Evolutionary conservation across 2,113 vertebrate species (phyloP).

Genomic region (Lophotis ruficrista): DNA sequence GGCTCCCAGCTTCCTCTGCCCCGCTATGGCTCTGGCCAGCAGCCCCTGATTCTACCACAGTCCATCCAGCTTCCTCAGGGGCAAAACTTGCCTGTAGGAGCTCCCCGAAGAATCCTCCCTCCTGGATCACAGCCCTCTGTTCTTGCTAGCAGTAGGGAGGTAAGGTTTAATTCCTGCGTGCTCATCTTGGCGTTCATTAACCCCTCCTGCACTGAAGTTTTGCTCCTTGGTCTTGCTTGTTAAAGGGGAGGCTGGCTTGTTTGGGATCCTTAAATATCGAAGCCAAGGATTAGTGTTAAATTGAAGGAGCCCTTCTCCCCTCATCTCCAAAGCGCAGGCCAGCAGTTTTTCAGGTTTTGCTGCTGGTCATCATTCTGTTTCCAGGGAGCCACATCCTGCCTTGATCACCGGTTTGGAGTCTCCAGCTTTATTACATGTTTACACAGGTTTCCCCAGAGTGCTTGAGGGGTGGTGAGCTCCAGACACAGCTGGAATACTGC

Average conservation of each 20-base stretch:
- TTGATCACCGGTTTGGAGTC: slow-evolving; percentile 48
- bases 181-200: not conserved
- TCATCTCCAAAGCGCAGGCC: not conserved
- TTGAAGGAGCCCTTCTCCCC: not conserved
- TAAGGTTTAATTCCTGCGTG: slow-evolving; percentile 54
- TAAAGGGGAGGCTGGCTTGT: not conserved
- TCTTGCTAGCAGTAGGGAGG: slow-evolving; percentile 90
- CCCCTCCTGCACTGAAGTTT: not conserved
- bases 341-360: slow-evolving; percentile 32
- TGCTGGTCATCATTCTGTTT: slow-evolving; percentile 53
- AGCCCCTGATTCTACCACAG: slow-evolving; percentile 94
- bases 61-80: slow-evolving; percentile 97
- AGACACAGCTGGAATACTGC: slow-evolving; percentile 61
- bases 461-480: slow-evolving; percentile 63
- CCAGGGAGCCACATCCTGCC: slow-evolving; percentile 33
- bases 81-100: slow-evolving; percentile 92
- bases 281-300: not conserved
- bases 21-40: slow-evolving; percentile 94
- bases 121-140: slow-evolving; percentile 89
- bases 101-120: slow-evolving; percentile 89
- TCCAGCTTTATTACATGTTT: slow-evolving; percentile 66
- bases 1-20: slow-evolving; percentile 89
- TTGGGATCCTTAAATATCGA: slow-evolving; percentile 25
- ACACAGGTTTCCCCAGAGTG: slow-evolving; percentile 63
- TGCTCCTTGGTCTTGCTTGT: not conserved